Base-by-base conservation (phyloP, 1,140 invertebrate species). In the Uloborus diversus region DNA sequence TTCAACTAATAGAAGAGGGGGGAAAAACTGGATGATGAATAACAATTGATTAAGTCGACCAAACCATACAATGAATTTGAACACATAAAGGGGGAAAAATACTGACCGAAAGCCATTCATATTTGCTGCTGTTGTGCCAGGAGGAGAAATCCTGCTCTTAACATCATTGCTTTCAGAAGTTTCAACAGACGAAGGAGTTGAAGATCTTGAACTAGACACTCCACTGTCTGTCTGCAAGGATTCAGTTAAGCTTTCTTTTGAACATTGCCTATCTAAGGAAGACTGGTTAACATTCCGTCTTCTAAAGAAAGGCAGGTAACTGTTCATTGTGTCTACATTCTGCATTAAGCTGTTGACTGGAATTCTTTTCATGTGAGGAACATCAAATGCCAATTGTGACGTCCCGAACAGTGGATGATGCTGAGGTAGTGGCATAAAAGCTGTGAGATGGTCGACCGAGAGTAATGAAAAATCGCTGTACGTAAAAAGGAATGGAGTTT, bases 241-340 rank as follows among this genome's bases (percentile, higher is more conserved):
- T 32, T 78, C 73, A 9, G 28, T 20, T 23, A 78, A 33, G 57
- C 61, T 65, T 56, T 78, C 73, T 42, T 78, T 65, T 4, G 73
- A 78, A 51, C 35, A 56, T 25, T 78, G 73, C 32, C 73, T 51
- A 61, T 37, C 42, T 25, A 66, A 30, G 23, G 37, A 2, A 17
- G 42, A 5, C 17, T 64, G 73, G 25, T 56, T 78, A n/a, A 57
- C 28, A 42, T 78, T 78, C 32, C 73, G 53, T 59, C 73, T 78
- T 51, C 73, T 78, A 33, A 66, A 37, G 57, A 78, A 78, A 65
- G 73, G 73, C 62, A 78, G 53, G 62, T 23, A 78, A 53, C 42
- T 64, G 28, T 78, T 78, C 32, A 56, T 37, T 65, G 73, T 56
- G 49, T 78, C 73, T 47, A 78, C 57, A 70, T 51, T 57, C 30